phyloP scores from a whole-genome alignment of 2,888 invertebrate species.

The Acanthoscelides obtectus region DNA sequence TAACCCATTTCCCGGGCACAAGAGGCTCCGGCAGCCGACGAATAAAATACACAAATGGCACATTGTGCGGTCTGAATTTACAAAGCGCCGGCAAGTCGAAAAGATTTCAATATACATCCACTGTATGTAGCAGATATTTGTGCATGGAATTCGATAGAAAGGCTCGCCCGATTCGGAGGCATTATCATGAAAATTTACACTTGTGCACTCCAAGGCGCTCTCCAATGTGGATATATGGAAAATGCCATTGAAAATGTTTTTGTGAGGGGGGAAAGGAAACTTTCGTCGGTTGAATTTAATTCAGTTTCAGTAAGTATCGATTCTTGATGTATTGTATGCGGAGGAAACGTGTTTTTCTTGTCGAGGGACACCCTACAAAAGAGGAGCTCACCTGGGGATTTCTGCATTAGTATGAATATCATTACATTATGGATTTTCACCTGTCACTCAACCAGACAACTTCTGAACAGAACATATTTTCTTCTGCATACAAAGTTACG shows the following conservation, averaged over 20 bases:
- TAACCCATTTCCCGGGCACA: conserved; percentile 44
- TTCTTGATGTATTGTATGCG: background rate
- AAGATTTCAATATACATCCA: conserved; percentile 49
- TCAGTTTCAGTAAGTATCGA: conserved; percentile 31
- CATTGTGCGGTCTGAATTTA: conserved; percentile 48
- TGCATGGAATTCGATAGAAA: conserved; percentile 47
- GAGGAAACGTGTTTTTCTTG: background rate
- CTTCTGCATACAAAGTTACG: too few species aligned
- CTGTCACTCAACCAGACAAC: too few species aligned
- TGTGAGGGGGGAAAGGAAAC: conserved; percentile 5
- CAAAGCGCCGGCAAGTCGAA: conserved; percentile 51
- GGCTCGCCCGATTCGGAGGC: conserved; percentile 43
- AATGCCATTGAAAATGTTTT: conserved; percentile 32
- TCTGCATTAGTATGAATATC: too few species aligned
- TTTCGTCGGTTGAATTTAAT: conserved; percentile 43
- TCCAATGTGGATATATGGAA: conserved; percentile 19
- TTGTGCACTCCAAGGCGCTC: conserved; percentile 49
- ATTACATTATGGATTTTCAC: too few species aligned
- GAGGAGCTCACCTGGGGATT: background rate
- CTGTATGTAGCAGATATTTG: conserved; percentile 47
- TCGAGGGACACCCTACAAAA: background rate
- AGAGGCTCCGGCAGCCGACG: conserved; percentile 42
- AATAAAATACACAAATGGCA: conserved; percentile 48
- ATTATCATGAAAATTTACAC: conserved; percentile 51
- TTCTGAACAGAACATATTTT: too few species aligned